Conservation (phyloP, 2,113 vertebrate species). For the Ammospiza caudacuta region DNA sequence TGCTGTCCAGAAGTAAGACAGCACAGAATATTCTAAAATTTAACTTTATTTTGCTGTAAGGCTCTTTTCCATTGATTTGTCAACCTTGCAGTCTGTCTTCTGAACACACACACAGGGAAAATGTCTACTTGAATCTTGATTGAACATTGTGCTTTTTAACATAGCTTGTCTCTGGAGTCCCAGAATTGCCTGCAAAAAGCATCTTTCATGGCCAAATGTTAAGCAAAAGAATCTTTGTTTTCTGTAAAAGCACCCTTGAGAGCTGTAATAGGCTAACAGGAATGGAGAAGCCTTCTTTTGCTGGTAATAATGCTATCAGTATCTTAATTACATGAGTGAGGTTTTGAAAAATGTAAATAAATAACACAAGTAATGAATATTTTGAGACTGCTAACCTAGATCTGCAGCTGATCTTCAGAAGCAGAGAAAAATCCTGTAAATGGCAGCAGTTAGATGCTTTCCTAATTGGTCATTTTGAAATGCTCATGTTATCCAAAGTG, state of each 20-base stretch:
- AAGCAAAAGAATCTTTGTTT: constrained; percentile 21
- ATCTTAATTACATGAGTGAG: neutral
- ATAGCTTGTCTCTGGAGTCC: constrained; percentile 44
- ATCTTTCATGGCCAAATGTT: neutral
- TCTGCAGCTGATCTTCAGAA: neutral
- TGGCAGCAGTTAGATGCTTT: neutral
- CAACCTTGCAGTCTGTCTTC: neutral
- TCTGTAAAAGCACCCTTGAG: constrained; percentile 36
- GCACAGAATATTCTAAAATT: neutral
- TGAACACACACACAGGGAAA: neutral
- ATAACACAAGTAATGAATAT: neutral
- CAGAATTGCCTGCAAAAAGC: constrained; percentile 5
- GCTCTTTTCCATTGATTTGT: neutral
- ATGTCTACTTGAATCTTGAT: neutral
- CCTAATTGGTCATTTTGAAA: neutral
- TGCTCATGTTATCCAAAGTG: neutral
- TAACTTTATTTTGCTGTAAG: neutral
- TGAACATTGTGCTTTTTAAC: constrained; percentile 32
- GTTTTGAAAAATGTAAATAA: constrained; percentile 3
- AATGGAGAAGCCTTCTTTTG: neutral
- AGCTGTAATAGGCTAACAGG: neutral
- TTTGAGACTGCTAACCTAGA: neutral
- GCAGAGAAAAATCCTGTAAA: neutral
- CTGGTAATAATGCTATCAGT: neutral
- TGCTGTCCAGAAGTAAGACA: neutral